Evolutionary conservation across 64 coral and sea anemone species (phyloP).

Genomic region (Montipora efflorescens): DNA sequence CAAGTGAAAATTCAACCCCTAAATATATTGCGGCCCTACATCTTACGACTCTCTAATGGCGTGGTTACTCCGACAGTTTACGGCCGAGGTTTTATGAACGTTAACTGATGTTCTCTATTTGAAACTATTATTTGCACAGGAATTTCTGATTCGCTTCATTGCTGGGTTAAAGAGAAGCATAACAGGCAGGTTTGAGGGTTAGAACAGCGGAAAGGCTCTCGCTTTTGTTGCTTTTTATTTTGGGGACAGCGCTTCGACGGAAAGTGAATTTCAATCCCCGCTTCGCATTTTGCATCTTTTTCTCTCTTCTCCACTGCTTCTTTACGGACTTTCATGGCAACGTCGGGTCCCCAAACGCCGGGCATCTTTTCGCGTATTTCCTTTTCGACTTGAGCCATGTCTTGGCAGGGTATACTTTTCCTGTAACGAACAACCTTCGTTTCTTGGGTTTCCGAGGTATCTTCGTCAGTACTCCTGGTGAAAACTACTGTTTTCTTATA

Average conservation of each 20-base stretch:
- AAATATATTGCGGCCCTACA: no score
- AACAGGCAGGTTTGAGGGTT: not conserved
- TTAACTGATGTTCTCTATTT: no score
- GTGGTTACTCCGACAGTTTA: no score
- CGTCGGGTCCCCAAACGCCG: constrained; percentile 21
- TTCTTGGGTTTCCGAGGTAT: not conserved
- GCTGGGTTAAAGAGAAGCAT: not conserved
- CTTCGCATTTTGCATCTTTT: constrained; percentile 35
- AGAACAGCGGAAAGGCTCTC: no score
- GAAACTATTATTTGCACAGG: no score
- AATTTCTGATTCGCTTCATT: no score
- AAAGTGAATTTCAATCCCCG: constrained; percentile 75
- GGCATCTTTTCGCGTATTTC: constrained; percentile 44
- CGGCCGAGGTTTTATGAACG: no score
- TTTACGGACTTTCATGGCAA: constrained; percentile 15
- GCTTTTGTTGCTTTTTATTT: not conserved
- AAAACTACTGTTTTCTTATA: not conserved
- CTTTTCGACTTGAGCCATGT: constrained; percentile 25
- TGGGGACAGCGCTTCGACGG: not conserved
- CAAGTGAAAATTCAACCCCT: no score
- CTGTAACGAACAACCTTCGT: not conserved
- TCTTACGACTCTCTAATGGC: no score
- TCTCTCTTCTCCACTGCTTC: constrained; percentile 5
- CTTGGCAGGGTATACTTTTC: constrained; percentile 33
- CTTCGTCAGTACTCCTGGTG: not conserved